Evolutionary conservation across 2,888 invertebrate genomes (phyloP).

Genomic region (Microplitis manilae): DNA sequence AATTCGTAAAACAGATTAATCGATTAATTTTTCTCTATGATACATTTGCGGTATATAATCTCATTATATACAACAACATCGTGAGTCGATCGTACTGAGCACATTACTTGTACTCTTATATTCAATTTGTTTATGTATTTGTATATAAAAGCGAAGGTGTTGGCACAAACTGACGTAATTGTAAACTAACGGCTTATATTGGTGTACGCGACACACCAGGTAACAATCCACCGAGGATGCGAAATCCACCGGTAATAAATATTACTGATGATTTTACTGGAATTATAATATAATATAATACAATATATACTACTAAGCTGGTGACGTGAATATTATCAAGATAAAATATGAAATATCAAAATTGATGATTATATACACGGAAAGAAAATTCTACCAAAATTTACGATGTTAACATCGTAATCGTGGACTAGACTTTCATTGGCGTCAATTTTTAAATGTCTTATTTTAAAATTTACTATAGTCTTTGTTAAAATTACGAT

Average conservation of each 20-base stretch:
- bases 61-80: neutral
- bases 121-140: neutral
- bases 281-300: neutral
- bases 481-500: too few species aligned
- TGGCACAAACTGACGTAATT: conserved; percentile 25
- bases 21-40: conserved; percentile 14
- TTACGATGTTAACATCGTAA: too few species aligned
- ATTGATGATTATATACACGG: neutral
- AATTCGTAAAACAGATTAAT: neutral
- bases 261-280: conserved; percentile 4
- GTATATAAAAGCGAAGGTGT: neutral
- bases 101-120: neutral
- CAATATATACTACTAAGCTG: conserved; percentile 1
- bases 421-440: too few species aligned
- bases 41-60: neutral
- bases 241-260: conserved; percentile 18
- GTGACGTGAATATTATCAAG: conserved; percentile 11
- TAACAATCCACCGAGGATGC: conserved; percentile 1
- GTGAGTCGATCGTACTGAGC: neutral
- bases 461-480: too few species aligned
- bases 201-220: neutral
- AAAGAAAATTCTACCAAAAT: too few species aligned
- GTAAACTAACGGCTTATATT: conserved; percentile 7
- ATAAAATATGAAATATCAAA: conserved; percentile 5
- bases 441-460: too few species aligned